Evolutionary conservation across 2,113 vertebrate species (phyloP), one percentile per base, ranked within the genome.

Genomic region (Lamprotornis superbus): DNA sequence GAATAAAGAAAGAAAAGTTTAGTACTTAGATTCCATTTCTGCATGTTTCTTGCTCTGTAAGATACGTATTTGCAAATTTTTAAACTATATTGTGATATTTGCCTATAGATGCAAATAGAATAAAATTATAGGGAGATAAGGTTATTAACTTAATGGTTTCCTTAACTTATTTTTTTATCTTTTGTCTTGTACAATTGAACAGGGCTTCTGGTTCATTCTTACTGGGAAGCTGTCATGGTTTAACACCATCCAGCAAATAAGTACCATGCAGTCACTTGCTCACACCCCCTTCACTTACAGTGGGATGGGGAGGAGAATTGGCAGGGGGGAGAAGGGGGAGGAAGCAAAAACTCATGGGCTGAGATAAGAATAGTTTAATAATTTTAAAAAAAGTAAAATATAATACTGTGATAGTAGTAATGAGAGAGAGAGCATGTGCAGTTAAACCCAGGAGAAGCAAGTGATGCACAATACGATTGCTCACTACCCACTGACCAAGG

Each of bases 311-410:
- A 53, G 16, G 61, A 40, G 17, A 83, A 60, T 4, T 5, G 3
- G 20, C 1, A 2, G 8, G 3, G 2, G 8, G 18, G 18, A 35
- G 27, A 39, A 53, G 3, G 8, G 14, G 6, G 2, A 18, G 21
- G 16, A 40, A 71, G 31, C 14, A 67, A 57, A 46, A 59, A n/a
- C n/a, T 60, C 12, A 4, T 52, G 33, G 15, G 9, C 40, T 75
- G 28, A 89, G 12, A 52, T 30, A 82, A 75, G 12, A 60, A 24
- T 11, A 82, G 39, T 75, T 75, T 25, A 75, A 12, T n/a, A 46
- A n/a, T 25, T 40, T 47, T 40, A 2, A 0, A 10, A 30, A 31
- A 57, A n/a, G 12, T 81, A 46, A 44, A 59, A 60, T 46, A 53
- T 15, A 52, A 25, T 39, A 40, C 11, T 53, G 24, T 39, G 46